Evolutionary conservation across 2,888 invertebrate species (phyloP).

Genomic region (Papilio gigon): DNA sequence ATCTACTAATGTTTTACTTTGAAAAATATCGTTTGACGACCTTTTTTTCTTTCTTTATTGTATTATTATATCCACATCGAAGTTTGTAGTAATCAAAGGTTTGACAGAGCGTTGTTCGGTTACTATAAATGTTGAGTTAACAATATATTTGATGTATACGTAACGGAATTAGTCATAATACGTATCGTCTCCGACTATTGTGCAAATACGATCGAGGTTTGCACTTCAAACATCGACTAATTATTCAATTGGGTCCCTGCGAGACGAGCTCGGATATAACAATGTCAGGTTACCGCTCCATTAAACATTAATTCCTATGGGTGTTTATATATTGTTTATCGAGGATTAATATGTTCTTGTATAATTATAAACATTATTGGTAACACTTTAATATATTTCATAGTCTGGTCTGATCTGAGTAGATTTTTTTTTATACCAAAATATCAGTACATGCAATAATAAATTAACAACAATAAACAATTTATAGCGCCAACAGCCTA

Average conservation of each 20-base stretch:
- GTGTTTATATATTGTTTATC: conserved; percentile 12
- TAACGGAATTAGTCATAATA: conserved; percentile 35
- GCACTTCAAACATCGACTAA: conserved; percentile 66
- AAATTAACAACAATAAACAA: too few species aligned
- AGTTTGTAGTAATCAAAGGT: too few species aligned
- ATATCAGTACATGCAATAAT: too few species aligned
- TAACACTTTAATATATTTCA: not conserved
- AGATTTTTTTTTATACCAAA: too few species aligned
- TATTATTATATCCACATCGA: not conserved
- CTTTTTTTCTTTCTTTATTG: too few species aligned
- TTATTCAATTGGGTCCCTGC: conserved; percentile 64
- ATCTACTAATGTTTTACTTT: too few species aligned
- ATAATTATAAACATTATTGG: not conserved
- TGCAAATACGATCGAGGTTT: conserved; percentile 65
- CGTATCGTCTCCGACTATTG: conserved; percentile 45
- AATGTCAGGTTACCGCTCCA: conserved; percentile 37
- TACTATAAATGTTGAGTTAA: conserved; percentile 46
- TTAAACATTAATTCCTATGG: conserved; percentile 31
- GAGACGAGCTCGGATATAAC: conserved; percentile 44
- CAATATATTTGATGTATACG: not conserved
- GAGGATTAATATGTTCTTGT: not conserved
- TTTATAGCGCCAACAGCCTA: too few species aligned
- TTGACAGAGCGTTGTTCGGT: conserved; percentile 33
- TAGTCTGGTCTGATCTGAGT: too few species aligned
- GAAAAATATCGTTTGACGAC: too few species aligned